A percentile compares a stretch with the other conserved stretches of the same genome.
These are phyloP conservation scores for Glyptemys insculpta DNA, from an alignment of 2,797 vertebrate species.

Conservation along the genomic window DNA sequence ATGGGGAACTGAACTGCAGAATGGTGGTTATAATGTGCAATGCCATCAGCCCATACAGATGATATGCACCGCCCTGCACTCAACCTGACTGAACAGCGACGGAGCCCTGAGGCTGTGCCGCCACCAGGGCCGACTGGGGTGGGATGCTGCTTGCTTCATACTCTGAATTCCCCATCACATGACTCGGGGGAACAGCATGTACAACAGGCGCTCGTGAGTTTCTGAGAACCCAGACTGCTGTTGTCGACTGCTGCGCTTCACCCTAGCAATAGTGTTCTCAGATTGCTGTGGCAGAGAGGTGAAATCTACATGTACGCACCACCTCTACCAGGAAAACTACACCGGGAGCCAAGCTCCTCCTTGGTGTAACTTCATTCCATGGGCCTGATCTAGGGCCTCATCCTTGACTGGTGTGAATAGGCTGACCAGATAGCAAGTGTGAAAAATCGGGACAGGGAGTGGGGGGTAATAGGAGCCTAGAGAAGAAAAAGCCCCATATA, in stretches of 20 bases:
- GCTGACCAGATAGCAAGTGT: too few species aligned
- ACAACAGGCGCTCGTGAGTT: background rate
- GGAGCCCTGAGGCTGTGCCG: background rate
- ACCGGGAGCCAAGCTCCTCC: background rate
- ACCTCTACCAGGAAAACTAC: background rate
- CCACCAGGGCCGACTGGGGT: background rate
- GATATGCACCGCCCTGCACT: background rate
- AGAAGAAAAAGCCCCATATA: too few species aligned
- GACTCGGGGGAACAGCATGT: background rate
- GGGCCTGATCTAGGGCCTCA: background rate
- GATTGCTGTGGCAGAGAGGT: background rate
- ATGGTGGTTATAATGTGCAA: background rate
- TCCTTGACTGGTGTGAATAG: background rate
- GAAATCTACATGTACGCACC: background rate
- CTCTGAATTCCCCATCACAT: background rate
- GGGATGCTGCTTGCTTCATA: background rate
- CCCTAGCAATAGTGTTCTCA: background rate
- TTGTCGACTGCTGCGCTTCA: background rate
- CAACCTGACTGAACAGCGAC: background rate
- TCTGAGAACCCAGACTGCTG: background rate
- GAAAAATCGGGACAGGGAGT: too few species aligned
- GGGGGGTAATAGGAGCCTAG: too few species aligned
- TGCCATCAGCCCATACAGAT: background rate
- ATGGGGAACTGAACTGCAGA: background rate
- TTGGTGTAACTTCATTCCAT: background rate